phyloP scores from a whole-genome alignment of 2,797 vertebrate species.

The Rhinophrynus dorsalis region DNA sequence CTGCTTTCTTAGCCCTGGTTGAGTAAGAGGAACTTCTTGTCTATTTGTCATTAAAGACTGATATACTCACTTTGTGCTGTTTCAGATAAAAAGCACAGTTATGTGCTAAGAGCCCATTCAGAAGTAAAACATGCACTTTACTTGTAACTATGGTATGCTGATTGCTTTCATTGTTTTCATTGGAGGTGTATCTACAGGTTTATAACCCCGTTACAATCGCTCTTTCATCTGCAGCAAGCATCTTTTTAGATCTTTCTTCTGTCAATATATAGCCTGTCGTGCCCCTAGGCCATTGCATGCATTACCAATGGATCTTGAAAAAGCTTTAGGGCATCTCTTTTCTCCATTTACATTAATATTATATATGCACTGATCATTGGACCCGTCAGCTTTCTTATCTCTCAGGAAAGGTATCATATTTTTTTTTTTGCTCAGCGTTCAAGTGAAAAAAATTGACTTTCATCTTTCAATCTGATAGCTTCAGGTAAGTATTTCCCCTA shows the following conservation, averaged over 20 bases:
- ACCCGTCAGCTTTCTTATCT: not conserved
- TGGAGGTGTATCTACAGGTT: not conserved
- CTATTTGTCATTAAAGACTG: no score
- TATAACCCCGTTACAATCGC: conserved; percentile 4
- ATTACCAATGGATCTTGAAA: conserved; percentile 1
- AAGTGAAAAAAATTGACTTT: conserved; percentile 2
- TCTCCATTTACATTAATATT: conserved; percentile 23
- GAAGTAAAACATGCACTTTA: not conserved
- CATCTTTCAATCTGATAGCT: conserved; percentile 7
- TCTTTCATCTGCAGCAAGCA: conserved; percentile 2
- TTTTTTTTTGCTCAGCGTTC: conserved; percentile 6
- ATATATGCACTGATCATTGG: conserved; percentile 13
- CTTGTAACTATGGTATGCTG: not conserved
- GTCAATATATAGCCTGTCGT: conserved; percentile 3
- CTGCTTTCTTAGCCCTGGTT: no score
- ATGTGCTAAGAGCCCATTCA: not conserved
- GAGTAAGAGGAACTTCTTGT: no score
- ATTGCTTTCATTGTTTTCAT: not conserved
- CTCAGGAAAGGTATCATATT: conserved; percentile 6
- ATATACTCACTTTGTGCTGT: no score
- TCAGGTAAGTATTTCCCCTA: conserved; percentile 1
- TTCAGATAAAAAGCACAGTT: no score
- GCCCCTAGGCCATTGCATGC: not conserved
- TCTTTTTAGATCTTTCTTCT: conserved; percentile 1
- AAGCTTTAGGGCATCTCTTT: conserved; percentile 7